These are phyloP conservation scores for Drosophila putrida DNA, from an alignment of 2,888 invertebrate species.

Conservation along the genomic window DNA sequence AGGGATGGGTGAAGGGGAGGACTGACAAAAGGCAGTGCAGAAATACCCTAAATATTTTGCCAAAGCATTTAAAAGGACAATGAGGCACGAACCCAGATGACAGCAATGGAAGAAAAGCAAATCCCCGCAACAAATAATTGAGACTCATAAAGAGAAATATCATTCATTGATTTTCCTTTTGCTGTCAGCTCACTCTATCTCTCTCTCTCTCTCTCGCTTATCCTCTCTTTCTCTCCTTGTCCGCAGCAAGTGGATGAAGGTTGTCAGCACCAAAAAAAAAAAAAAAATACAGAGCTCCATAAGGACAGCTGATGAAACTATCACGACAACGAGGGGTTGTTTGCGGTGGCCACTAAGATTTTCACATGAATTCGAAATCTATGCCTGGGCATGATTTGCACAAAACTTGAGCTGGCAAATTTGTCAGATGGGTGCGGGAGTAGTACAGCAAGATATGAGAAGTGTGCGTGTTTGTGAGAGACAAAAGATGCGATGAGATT, in stretches of 20 bases:
- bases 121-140: slow-evolving; percentile 83
- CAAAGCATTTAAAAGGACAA: slow-evolving; percentile 82
- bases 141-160: slow-evolving; percentile 80
- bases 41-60: slow-evolving; percentile 80
- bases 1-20: not conserved
- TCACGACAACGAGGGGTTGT: slow-evolving; percentile 59
- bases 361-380: slow-evolving; percentile 81
- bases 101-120: slow-evolving; percentile 66
- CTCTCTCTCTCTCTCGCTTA: not conserved
- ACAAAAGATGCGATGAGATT: slow-evolving; percentile 13
- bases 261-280: slow-evolving; percentile 48
- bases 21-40: slow-evolving; percentile 60
- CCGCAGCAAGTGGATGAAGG: slow-evolving; percentile 65
- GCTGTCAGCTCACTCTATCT: not conserved
- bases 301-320: slow-evolving; percentile 79
- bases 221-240: slow-evolving; percentile 5
- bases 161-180: slow-evolving; percentile 79
- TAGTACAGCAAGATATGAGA: not conserved
- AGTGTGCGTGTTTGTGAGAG: not conserved
- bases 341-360: slow-evolving; percentile 65
- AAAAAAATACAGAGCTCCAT: slow-evolving; percentile 36
- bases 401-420: slow-evolving; percentile 74
- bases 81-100: slow-evolving; percentile 70
- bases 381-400: slow-evolving; percentile 83
- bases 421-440: slow-evolving; percentile 56